A percentile compares a stretch with the other conserved stretches of the same genome.
Conservation (phyloP, 2,888 invertebrate genomes). For the Tipula unca region DNA sequence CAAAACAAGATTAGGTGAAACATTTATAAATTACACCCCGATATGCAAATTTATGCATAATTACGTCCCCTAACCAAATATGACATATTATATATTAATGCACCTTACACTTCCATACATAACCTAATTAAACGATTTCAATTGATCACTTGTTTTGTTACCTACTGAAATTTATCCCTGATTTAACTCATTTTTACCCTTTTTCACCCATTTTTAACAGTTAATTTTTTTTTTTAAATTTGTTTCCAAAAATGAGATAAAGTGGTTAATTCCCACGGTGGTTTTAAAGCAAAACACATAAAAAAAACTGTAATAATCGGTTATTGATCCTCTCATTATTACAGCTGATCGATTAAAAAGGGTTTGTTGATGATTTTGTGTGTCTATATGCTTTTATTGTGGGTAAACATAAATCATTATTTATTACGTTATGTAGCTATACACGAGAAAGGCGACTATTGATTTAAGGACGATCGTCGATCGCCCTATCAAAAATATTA, state of each 20-base stretch:
- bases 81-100: not conserved
- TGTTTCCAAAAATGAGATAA: not conserved
- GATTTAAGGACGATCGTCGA: not conserved
- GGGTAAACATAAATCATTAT: not conserved
- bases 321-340: not conserved
- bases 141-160: not conserved
- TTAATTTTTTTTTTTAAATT: not conserved
- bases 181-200: not conserved
- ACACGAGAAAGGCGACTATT: not conserved
- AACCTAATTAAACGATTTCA: not conserved
- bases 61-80: not conserved
- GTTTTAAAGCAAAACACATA: not conserved
- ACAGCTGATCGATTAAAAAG: slow-evolving; percentile 8
- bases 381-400: not conserved
- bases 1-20: not conserved
- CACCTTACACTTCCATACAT: not conserved
- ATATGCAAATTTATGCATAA: not conserved
- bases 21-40: not conserved
- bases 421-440: not conserved
- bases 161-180: not conserved
- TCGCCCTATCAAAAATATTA: not conserved
- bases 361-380: not conserved
- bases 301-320: not conserved
- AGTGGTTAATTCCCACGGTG: not conserved
- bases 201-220: not conserved